Conservation (phyloP, 2,888 invertebrate genomes). For the Tiliacea citrago region DNA sequence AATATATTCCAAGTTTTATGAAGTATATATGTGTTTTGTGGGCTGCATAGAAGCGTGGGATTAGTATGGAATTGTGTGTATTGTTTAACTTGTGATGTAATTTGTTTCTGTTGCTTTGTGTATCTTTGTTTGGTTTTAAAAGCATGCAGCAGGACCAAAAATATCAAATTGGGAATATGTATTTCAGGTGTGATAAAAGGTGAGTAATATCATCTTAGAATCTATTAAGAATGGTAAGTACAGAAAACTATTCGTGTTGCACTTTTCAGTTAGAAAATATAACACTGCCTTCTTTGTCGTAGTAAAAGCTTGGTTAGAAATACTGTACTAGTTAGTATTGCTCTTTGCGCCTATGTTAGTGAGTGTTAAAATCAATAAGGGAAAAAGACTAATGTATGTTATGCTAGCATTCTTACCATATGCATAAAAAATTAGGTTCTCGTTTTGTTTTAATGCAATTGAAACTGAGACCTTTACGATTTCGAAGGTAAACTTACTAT, state of each 20-base stretch:
- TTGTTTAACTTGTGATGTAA: conserved; percentile 15
- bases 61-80: conserved; percentile 41
- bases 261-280: background rate
- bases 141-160: background rate
- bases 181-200: background rate
- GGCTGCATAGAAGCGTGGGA: conserved; percentile 42
- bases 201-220: background rate
- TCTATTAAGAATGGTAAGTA: background rate
- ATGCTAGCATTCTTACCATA: too few species aligned
- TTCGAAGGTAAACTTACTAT: too few species aligned
- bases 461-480: too few species aligned
- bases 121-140: background rate
- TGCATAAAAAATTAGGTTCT: too few species aligned
- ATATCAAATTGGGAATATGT: background rate
- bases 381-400: too few species aligned
- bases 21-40: conserved; percentile 67
- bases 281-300: background rate
- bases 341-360: background rate
- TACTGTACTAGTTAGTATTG: background rate
- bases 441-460: too few species aligned
- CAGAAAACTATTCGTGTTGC: background rate
- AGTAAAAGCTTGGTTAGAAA: too few species aligned
- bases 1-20: conserved; percentile 57
- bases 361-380: background rate
- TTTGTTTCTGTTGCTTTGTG: background rate